Conservation (phyloP, 2,113 vertebrate species). For the Amphiprion ocellaris region DNA sequence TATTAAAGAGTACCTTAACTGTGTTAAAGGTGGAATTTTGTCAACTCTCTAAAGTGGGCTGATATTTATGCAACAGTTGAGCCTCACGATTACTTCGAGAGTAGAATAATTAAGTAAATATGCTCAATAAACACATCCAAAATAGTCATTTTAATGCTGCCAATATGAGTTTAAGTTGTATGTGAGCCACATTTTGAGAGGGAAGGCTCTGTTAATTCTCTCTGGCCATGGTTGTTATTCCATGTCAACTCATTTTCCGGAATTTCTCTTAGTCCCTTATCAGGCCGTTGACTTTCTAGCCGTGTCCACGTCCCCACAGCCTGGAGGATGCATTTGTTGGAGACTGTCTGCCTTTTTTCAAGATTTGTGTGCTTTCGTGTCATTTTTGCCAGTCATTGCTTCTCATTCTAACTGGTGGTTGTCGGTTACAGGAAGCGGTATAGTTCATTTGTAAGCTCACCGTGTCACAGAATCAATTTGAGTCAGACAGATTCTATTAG, state of each 20-base stretch:
- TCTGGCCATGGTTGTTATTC: not conserved
- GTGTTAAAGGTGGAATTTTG: conserved; percentile 53
- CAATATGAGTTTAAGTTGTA: conserved; percentile 23
- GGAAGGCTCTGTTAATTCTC: conserved; percentile 7
- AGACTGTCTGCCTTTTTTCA: not conserved
- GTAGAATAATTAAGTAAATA: conserved; percentile 41
- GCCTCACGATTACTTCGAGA: conserved; percentile 43
- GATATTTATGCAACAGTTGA: conserved; percentile 41
- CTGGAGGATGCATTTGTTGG: not conserved
- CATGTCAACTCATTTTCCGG: not conserved
- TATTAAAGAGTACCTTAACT: not conserved
- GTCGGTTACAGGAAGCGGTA: conserved; percentile 25
- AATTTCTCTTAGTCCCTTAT: conserved; percentile 19
- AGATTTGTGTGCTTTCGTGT: not conserved
- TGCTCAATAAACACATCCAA: not conserved
- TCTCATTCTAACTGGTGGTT: conserved; percentile 26
- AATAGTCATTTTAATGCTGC: conserved; percentile 15
- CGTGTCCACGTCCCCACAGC: not conserved
- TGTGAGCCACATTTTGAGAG: conserved; percentile 2
- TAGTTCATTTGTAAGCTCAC: conserved; percentile 72
- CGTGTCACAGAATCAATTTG: conserved; percentile 71
- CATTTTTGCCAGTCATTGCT: conserved; percentile 12
- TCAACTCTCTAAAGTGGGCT: conserved; percentile 16
- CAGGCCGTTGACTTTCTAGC: conserved; percentile 17
- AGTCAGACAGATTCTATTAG: conserved; percentile 74